These are phyloP conservation scores for Anas acuta DNA, from an alignment of 2,797 vertebrate genomes.

Conservation along the genomic window DNA sequence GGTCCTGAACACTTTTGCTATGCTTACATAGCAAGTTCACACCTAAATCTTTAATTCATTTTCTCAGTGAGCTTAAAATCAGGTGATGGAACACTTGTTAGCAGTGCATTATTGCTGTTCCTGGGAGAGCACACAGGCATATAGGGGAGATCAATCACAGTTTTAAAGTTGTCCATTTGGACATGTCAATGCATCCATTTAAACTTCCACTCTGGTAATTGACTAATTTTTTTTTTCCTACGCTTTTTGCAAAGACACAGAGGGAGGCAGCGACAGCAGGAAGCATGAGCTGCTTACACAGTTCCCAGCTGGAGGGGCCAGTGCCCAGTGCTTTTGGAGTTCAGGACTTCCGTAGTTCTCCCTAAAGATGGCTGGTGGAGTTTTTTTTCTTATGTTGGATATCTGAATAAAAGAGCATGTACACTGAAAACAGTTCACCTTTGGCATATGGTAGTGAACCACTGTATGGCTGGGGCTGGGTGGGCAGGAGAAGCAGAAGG, in stretches of 20 bases:
- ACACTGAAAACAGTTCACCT: too few relatives aligned
- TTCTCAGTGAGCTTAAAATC: neutral
- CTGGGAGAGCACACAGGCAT: neutral
- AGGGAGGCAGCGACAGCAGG: neutral
- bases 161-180: constrained; percentile 23
- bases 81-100: neutral
- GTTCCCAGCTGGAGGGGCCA: neutral
- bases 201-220: neutral
- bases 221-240: neutral
- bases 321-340: neutral
- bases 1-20: neutral
- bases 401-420: neutral
- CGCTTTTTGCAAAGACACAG: neutral
- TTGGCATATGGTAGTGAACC: neutral
- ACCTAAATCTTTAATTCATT: neutral
- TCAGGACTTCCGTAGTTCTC: neutral
- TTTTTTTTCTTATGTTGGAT: neutral
- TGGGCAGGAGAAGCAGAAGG: neutral
- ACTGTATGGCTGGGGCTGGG: neutral
- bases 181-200: neutral
- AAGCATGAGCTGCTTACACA: neutral
- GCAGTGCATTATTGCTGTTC: neutral
- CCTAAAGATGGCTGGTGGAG: neutral
- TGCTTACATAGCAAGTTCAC: neutral
- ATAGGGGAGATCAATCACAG: neutral